Conservation (phyloP, 1,140 invertebrate genomes). For the Holcopasites calliopsidis region DNA sequence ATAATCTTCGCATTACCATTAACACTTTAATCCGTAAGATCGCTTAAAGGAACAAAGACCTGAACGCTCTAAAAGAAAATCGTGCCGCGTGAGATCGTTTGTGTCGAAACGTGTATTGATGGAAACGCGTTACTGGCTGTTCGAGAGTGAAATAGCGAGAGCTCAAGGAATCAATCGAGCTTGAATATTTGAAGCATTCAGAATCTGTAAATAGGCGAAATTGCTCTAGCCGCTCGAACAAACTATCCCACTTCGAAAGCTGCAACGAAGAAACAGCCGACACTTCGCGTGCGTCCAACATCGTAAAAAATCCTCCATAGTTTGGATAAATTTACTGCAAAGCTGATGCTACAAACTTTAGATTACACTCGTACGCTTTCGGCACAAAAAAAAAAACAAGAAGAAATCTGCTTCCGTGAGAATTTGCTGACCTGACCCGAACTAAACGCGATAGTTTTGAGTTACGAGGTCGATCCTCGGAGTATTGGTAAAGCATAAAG, state of each 20-base stretch:
- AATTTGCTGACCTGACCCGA: background rate
- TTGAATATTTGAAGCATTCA: constrained; percentile 30
- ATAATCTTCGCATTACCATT: no score
- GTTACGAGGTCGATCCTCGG: background rate
- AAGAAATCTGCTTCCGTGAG: background rate
- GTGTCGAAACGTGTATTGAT: background rate
- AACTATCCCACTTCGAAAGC: constrained; percentile 9
- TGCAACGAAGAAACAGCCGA: background rate
- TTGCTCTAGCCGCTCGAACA: constrained; percentile 1
- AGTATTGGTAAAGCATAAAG: background rate
- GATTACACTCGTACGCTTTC: background rate
- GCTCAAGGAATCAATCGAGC: constrained; percentile 27
- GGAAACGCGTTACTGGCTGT: constrained; percentile 11
- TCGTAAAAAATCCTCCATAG: constrained; percentile 17
- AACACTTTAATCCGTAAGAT: constrained; percentile 13
- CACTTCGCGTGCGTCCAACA: background rate
- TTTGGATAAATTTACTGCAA: constrained; percentile 1
- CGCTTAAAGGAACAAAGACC: constrained; percentile 11
- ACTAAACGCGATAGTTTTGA: no score
- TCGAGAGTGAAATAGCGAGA: constrained; percentile 8
- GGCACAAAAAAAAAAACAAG: no score
- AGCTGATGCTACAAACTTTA: background rate
- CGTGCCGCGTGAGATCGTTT: background rate
- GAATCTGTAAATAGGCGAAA: constrained; percentile 38
- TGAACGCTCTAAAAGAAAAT: background rate